Base-by-base conservation (phyloP, 1,140 invertebrate genomes). In the Leptopilina clavipes region DNA sequence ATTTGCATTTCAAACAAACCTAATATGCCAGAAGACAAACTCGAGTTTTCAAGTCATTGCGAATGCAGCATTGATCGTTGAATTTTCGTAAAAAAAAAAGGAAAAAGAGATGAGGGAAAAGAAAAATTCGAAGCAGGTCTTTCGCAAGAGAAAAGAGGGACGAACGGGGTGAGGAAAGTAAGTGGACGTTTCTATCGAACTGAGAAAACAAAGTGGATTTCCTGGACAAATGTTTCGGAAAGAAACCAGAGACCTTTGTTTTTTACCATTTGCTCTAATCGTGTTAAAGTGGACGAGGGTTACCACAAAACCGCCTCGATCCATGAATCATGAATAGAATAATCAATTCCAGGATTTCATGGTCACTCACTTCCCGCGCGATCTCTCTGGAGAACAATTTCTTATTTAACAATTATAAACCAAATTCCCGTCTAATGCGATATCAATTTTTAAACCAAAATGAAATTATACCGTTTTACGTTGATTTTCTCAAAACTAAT, bases 161-260 rank as follows among this genome's bases (percentile, higher is more conserved):
- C 12, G 59, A 31, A 65, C 12, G 22, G 59, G 25, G 22, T 65
- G 25, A 65, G 56, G 59, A 65, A 22, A 65, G 59, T 31, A 31
- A 65, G 59, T 31, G 59, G 59, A 65, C 59, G 59, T 25, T 65
- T 65, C 59, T 65, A 65, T 65, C 11, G 22, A 31, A 65, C 59
- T 65, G 59, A 65, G 59, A 65, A 65, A 65, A 65, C 59, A 65
- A 65, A 65, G 59, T 65, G 59, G 59, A 65, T 65, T 65, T 65
- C 59, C 59, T 65, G 59, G 25, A 65, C 59, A 65, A 65, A 65
- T 65, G 22, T 65, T 65, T 65, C 22, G 59, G 59, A 65, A 65
- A 65, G 59, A 65, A 65, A 65, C 59, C 59, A 31, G 59, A n/a
- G 19, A 31, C 59, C 59, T 65, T 65, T 31, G 11, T 65, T 65